Base-by-base conservation (phyloP, 2,113 vertebrate species). In the Eublepharis macularius region DNA sequence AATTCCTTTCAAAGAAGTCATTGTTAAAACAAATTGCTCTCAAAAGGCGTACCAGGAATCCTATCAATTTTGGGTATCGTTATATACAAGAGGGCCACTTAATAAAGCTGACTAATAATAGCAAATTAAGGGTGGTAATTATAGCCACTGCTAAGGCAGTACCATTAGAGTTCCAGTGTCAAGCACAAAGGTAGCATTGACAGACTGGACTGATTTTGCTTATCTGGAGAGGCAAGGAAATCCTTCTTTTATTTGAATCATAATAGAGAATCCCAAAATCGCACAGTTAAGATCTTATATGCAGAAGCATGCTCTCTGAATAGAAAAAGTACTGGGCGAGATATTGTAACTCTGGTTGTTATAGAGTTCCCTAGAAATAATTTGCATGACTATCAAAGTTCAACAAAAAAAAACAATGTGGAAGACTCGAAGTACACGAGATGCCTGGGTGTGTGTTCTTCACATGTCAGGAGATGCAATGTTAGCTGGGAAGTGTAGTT, bases 61-160 rank as follows among this genome's bases (percentile, higher is more conserved):
- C 88, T 94, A 93, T 91, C 93, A 94, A 82, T 68, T 60, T 90
- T 91, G 93, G 87, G 82, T 78, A 85, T 75, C 80, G 80, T 94
- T 94, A 90, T 88, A 82, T 88, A 88, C 74, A 88, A 51, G 78
- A 92, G 82, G 91, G 94, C 92, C 90, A 88, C 90, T 92, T 94
- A 89, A 69, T 54, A 74, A 0, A 32, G 89, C 82, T 88, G 87
- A 94, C 91, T 92, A 89, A 86, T 92, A 90, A 89, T 90, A 91
- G 88, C 90, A 91, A 92, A 93, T 94, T 93, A 93, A 91, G 91
- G 92, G 80, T 89, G 92, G 90, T 87, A 94, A 93, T 94, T 94
- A 94, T 92, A 93, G 90, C 75, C 93, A 93, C 89, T 92, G 92
- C 69, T 0, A 0, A 91, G 92, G 91, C 91, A 92, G 88, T 74